These are phyloP conservation scores for Trachelipus rathkii DNA, from an alignment of 1,140 invertebrate genomes.

Conservation along the genomic window DNA sequence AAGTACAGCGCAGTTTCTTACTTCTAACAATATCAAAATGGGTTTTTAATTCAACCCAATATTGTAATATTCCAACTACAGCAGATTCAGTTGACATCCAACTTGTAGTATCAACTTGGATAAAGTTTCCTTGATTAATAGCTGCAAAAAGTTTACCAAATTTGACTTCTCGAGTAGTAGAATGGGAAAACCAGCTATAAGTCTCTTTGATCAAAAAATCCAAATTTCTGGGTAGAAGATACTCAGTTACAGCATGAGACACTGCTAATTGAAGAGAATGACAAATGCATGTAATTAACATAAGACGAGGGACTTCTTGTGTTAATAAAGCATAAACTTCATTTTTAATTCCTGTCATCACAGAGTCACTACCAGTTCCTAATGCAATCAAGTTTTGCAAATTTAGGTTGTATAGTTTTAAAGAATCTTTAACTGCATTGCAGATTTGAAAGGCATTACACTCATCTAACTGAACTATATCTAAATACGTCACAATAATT, in stretches of 20 bases:
- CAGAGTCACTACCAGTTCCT: conserved; percentile 28
- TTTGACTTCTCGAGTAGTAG: conserved; percentile 5
- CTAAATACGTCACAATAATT: conserved; percentile 17
- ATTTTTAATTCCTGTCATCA: conserved; percentile 22
- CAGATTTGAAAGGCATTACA: neutral
- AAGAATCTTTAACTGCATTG: neutral
- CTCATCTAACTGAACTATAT: neutral
- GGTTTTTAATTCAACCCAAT: conserved; percentile 50
- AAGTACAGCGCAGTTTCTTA: conserved; percentile 45
- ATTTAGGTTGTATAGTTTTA: neutral
- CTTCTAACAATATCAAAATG: conserved; percentile 46
- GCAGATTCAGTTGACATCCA: conserved; percentile 50
- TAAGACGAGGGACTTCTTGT: conserved; percentile 22
- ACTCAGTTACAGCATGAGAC: conserved; percentile 23
- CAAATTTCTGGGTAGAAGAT: conserved; percentile 19
- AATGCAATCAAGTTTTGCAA: conserved; percentile 24
- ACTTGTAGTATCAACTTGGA: conserved; percentile 49
- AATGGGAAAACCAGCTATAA: conserved; percentile 30
- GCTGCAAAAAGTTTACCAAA: conserved; percentile 17
- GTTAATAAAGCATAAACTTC: conserved; percentile 1
- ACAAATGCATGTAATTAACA: conserved; percentile 21
- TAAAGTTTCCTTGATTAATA: conserved; percentile 25
- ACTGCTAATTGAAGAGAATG: conserved; percentile 19
- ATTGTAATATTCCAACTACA: conserved; percentile 48
- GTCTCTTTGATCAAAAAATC: conserved; percentile 27